Conservation (phyloP, 1,140 invertebrate species). For the Drosophila littoralis region DNA sequence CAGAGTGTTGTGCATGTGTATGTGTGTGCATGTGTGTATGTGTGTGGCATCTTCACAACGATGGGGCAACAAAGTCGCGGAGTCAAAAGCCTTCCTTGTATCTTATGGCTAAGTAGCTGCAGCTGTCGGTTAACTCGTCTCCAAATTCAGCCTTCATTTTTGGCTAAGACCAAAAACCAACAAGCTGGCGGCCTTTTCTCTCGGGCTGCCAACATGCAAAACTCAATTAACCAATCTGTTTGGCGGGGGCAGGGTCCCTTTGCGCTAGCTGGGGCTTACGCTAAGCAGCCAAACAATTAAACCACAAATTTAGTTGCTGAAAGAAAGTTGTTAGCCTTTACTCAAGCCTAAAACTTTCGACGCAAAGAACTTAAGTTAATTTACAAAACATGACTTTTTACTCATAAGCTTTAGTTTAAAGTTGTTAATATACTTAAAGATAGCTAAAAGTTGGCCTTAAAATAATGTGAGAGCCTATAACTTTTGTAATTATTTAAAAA, state of each 20-base stretch:
- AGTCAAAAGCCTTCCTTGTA: conserved; percentile 31
- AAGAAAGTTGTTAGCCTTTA: too few relatives aligned
- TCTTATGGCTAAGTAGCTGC: conserved; percentile 23
- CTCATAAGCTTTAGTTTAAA: too few relatives aligned
- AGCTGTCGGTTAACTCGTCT: conserved; percentile 3
- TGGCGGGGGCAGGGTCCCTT: neutral
- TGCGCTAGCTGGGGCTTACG: neutral
- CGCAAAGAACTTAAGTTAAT: too few relatives aligned
- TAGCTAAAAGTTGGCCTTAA: too few relatives aligned
- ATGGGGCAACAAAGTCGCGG: conserved; percentile 39
- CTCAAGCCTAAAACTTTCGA: too few relatives aligned
- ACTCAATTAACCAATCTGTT: conserved; percentile 55
- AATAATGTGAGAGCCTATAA: too few relatives aligned
- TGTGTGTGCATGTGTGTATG: conserved; percentile 28
- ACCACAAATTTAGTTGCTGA: neutral
- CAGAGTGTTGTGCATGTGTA: conserved; percentile 33
- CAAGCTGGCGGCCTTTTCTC: conserved; percentile 47
- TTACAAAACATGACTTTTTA: too few relatives aligned
- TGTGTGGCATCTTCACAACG: conserved; percentile 22
- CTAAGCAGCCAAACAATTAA: neutral
- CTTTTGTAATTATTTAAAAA: too few relatives aligned
- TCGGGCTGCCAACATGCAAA: conserved; percentile 38
- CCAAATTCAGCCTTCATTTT: conserved; percentile 39
- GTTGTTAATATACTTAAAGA: too few relatives aligned
- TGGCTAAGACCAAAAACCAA: conserved; percentile 24